A percentile compares a stretch with the other conserved stretches of the same genome.
phyloP scores from a whole-genome alignment of 2,888 invertebrate species.

The Adelognathus sp. region DNA sequence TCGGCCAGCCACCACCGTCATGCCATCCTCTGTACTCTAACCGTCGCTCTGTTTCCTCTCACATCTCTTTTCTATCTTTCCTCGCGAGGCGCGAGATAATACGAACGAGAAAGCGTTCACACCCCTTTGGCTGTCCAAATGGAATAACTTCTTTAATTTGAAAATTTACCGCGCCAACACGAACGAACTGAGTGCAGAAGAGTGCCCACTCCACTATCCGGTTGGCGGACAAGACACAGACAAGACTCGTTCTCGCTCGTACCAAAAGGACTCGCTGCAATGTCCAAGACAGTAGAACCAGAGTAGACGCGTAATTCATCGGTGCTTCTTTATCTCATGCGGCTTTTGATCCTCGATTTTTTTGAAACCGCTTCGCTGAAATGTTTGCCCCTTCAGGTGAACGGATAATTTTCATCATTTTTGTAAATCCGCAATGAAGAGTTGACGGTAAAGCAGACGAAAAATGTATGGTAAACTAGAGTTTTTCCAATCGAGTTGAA shows the following conservation, averaged over 20 bases:
- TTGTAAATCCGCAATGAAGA: no score
- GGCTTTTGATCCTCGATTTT: no score
- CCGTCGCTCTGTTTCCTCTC: constrained; percentile 61
- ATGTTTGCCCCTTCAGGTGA: no score
- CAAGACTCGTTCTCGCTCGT: not conserved
- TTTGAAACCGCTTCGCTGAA: no score
- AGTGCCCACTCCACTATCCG: not conserved
- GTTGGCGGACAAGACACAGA: not conserved
- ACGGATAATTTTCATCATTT: no score
- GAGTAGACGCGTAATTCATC: constrained; percentile 22
- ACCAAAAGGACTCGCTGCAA: not conserved
- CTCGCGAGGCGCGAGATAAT: constrained; percentile 74
- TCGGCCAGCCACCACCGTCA: constrained; percentile 65
- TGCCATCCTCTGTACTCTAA: constrained; percentile 46
- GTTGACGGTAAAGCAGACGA: no score
- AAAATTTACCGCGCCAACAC: constrained; percentile 75
- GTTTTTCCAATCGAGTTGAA: no score
- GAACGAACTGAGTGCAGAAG: constrained; percentile 13
- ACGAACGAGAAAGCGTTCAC: constrained; percentile 80
- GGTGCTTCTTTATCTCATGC: no score
- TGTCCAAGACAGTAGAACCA: not conserved
- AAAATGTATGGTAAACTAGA: no score
- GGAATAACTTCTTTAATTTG: constrained; percentile 81
- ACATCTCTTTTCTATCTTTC: constrained; percentile 38
- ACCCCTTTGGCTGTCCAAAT: constrained; percentile 81